phyloP scores from a whole-genome alignment of 2,888 invertebrate genomes.

The Limnephilus lunatus region DNA sequence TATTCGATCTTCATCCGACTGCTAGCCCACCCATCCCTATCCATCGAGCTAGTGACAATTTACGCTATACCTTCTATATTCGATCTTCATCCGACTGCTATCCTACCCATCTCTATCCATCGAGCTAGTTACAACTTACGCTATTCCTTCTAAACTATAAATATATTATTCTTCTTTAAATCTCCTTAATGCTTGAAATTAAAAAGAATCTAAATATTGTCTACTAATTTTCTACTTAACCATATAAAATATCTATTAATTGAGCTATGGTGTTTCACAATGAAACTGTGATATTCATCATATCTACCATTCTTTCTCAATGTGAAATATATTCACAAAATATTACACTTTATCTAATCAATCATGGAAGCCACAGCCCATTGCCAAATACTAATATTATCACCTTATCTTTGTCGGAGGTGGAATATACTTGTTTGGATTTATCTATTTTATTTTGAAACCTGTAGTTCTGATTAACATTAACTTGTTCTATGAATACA shows the following conservation, averaged over 20 bases:
- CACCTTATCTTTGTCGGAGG: not conserved
- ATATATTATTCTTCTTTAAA: not conserved
- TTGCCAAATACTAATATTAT: not conserved
- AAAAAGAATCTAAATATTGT: not conserved
- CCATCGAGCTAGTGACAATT: no score
- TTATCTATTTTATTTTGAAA: not conserved
- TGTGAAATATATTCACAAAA: not conserved
- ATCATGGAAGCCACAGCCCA: not conserved
- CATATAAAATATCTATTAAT: not conserved
- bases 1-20: not conserved
- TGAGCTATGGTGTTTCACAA: not conserved
- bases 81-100: not conserved
- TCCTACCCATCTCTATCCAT: not conserved
- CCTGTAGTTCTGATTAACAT: not conserved
- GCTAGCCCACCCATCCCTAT: not conserved
- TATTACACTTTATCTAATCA: not conserved
- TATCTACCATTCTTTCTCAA: not conserved
- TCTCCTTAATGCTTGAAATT: not conserved
- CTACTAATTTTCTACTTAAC: not conserved
- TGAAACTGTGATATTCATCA: not conserved
- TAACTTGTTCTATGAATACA: not conserved
- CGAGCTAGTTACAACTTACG: not conserved
- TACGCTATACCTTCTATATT: no score
- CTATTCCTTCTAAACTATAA: not conserved
- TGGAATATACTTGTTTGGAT: not conserved